A percentile compares a stretch with the other conserved stretches of the same genome.
Conservation (phyloP, 2,113 vertebrate species). For the Mesitornis unicolor region DNA sequence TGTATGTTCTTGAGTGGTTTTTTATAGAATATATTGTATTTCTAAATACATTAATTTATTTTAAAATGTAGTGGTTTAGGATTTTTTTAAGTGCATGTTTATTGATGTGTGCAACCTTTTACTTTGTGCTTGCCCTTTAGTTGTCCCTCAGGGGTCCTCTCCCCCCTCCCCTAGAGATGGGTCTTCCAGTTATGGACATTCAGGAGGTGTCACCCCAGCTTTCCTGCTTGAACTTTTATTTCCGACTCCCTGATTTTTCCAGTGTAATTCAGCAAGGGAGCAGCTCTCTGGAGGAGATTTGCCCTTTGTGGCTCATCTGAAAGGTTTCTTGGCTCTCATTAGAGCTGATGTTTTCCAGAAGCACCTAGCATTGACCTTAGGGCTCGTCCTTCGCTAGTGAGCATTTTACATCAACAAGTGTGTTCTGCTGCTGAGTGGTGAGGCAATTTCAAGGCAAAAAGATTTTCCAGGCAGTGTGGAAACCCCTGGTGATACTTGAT, state of each 20-base stretch:
- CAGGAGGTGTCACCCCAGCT: background rate
- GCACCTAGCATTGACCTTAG: background rate
- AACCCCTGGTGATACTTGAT: background rate
- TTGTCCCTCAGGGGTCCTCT: background rate
- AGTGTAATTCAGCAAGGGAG: background rate
- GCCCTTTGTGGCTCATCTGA: background rate
- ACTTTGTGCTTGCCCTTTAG: background rate
- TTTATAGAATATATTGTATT: background rate
- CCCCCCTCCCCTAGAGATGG: fast-evolving
- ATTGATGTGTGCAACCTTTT: background rate
- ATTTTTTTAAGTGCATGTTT: background rate
- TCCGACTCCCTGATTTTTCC: background rate
- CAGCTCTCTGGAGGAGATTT: background rate
- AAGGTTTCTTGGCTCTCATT: background rate
- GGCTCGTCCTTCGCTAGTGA: background rate
- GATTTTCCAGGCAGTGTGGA: background rate
- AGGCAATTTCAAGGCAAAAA: background rate
- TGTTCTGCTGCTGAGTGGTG: background rate
- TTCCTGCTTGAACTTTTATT: background rate
- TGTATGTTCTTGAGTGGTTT: background rate
- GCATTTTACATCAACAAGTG: background rate
- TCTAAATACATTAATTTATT: background rate
- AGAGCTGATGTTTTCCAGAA: background rate
- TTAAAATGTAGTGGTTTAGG: background rate
- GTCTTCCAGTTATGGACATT: background rate